Conservation (phyloP, 2,797 vertebrate genomes). For the Podarcis siculus region DNA sequence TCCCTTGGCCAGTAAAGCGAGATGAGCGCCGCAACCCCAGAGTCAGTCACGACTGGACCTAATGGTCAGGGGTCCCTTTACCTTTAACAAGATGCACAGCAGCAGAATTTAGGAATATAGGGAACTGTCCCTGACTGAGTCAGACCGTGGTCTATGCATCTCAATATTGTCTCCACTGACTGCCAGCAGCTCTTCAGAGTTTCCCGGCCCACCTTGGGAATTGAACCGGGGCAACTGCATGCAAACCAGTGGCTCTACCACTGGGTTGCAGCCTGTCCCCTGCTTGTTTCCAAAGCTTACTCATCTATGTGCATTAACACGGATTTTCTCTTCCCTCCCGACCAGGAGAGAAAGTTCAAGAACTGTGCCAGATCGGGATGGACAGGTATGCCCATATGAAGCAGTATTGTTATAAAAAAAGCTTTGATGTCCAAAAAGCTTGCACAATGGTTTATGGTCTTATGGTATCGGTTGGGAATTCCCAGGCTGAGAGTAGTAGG, state of each 20-base stretch:
- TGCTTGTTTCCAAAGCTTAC: not conserved
- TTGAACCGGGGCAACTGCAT: no score
- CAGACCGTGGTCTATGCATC: no score
- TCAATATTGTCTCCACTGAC: no score
- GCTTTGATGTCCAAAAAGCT: not conserved
- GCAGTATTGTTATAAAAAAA: not conserved
- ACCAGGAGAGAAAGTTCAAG: slow-evolving; percentile 84
- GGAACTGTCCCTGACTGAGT: no score
- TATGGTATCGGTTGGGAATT: not conserved
- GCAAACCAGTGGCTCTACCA: no score
- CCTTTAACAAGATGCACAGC: not conserved
- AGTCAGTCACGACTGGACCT: no score
- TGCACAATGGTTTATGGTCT: not conserved
- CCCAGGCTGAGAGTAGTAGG: not conserved
- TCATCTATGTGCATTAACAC: not conserved
- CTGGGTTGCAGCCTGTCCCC: no score
- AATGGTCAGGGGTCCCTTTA: no score
- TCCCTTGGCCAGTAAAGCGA: no score
- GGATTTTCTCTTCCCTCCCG: accelerated
- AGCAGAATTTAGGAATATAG: not conserved
- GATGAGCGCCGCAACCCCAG: no score
- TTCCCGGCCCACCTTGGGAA: no score
- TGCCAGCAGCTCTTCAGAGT: no score
- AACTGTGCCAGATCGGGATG: slow-evolving; percentile 83
- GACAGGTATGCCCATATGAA: slow-evolving; percentile 78